Evolutionary conservation across 2,113 vertebrate species (phyloP), one percentile per base, ranked within the genome.

Genomic region (Calidris pygmaea): DNA sequence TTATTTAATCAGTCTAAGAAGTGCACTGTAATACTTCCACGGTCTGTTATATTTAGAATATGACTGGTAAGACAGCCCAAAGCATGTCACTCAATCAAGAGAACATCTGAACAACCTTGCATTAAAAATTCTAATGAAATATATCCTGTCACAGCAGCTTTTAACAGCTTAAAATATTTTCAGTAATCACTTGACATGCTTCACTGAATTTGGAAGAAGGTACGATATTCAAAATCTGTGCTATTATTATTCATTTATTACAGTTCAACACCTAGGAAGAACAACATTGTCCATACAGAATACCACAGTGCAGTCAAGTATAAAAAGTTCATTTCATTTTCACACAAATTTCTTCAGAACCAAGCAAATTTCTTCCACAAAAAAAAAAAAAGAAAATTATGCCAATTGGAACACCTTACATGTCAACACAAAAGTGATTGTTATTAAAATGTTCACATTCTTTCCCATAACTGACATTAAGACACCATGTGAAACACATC

Each of bases 51-150:
- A 96, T 87, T 95, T 96, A 94, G 90, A 97, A 63, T 6, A 22
- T 0, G 10, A 82, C 85, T 90, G 34, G 34, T 87, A 75, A 95
- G 32, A 81, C 65, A 90, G 90, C 23, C 55, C 82, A 80, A 19
- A 83, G 88, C 53, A 82, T 34, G 86, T 68, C 95, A 96, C 26
- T 94, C 85, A 93, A 93, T 91, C 93, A 94, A 83, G 6, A 88
- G 93, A 95, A 30, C 55, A 88, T 74, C 71, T 86, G 45, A 96
- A 93, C 79, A 95, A 80, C 79, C 37, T 90, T 58, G 30, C 72
- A 96, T 96, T 96, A 92, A 93, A 88, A 92, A 94, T 92, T 94
- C 82, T 86, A 93, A 95, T 89, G 76, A 92, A 96, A 95, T 85
- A 47, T 71, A 93, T 93, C 75, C 80, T 96, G 85, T 94, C 95